These are phyloP conservation scores for Periplaneta americana DNA, from an alignment of 1,140 invertebrate genomes.

Conservation along the genomic window DNA sequence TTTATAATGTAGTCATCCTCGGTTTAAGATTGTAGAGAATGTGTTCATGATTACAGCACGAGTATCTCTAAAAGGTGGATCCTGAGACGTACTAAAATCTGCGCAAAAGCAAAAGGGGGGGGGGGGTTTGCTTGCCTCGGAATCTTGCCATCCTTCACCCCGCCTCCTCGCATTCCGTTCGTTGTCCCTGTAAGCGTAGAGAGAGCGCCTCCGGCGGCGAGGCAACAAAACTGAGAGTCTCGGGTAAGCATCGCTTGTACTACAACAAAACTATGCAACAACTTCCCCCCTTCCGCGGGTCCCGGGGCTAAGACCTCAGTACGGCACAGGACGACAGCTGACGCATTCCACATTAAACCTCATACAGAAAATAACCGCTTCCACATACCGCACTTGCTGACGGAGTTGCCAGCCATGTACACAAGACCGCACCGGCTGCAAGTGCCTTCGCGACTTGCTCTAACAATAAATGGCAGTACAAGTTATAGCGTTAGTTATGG, in stretches of 20 bases:
- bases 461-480: too few species aligned
- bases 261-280: neutral
- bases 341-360: neutral
- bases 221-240: neutral
- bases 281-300: neutral
- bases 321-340: neutral
- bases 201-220: neutral
- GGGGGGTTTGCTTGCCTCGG: too few species aligned
- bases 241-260: neutral
- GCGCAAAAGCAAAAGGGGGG: neutral
- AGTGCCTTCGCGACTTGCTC: too few species aligned
- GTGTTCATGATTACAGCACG: neutral
- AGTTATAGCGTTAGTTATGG: too few species aligned
- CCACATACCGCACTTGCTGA: neutral
- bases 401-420: neutral
- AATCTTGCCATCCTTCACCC: neutral
- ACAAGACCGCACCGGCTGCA: too few species aligned
- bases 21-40: neutral
- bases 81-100: neutral
- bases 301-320: neutral
- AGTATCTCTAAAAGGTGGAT: neutral
- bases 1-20: neutral
- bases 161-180: neutral
- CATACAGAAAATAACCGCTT: neutral
- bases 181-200: neutral